These are phyloP conservation scores for Balaeniceps rex DNA, from an alignment of 2,113 vertebrate species.

Conservation along the genomic window DNA sequence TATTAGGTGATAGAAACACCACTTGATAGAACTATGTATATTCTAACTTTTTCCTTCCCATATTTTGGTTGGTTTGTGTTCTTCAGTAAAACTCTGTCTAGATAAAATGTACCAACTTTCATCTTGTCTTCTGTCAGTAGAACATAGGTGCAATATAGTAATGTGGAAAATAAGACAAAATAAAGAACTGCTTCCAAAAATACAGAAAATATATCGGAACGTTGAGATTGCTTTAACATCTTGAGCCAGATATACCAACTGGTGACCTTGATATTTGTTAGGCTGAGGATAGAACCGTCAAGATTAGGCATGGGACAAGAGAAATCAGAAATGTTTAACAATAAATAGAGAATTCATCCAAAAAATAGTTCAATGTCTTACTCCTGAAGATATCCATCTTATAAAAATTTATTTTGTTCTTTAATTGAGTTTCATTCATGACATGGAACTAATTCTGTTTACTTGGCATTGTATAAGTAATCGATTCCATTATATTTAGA, in stretches of 20 bases:
- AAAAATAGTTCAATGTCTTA: not conserved
- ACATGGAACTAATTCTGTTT: not conserved
- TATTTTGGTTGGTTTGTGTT: not conserved
- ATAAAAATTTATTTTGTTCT: not conserved
- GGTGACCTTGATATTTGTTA: not conserved
- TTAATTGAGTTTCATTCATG: not conserved
- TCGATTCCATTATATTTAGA: not conserved
- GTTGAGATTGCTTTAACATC: not conserved
- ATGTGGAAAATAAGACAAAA: not conserved
- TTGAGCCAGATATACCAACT: not conserved
- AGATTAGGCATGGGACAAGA: not conserved
- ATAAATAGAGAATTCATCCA: not conserved
- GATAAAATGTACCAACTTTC: not conserved
- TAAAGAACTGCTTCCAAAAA: not conserved
- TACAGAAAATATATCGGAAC: not conserved
- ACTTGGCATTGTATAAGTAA: not conserved
- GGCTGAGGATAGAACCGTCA: not conserved
- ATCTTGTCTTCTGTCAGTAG: not conserved
- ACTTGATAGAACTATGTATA: not conserved
- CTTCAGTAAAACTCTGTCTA: not conserved
- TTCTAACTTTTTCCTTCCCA: not conserved
- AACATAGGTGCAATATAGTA: not conserved
- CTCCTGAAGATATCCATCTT: not conserved
- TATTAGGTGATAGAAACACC: not conserved
- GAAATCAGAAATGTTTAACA: not conserved